Percentiles rank a stretch among this genome's conserved stretches.
phyloP scores from a whole-genome alignment of 2,888 invertebrate genomes.

The Celastrina argiolus region DNA sequence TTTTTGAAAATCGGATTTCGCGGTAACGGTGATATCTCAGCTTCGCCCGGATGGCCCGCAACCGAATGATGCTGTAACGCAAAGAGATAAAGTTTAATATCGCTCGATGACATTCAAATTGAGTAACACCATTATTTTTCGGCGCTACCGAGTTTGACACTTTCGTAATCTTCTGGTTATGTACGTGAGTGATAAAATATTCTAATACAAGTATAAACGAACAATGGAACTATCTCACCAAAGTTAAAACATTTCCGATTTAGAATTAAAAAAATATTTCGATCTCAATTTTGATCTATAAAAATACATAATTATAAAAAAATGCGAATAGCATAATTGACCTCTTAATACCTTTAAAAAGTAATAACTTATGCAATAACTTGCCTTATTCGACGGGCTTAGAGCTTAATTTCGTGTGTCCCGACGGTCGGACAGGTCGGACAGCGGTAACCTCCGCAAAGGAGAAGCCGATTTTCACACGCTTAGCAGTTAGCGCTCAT shows the following conservation, averaged over 20 bases:
- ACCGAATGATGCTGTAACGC: not conserved
- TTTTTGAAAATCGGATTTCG: not conserved
- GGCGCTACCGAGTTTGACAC: not conserved
- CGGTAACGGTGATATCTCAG: not conserved
- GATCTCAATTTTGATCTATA: not conserved
- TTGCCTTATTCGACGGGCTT: not conserved
- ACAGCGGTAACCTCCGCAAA: not conserved
- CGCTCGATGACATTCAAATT: not conserved
- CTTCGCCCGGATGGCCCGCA: not conserved
- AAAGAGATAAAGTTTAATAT: constrained; percentile 6
- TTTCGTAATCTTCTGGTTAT: not conserved
- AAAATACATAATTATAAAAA: not conserved
- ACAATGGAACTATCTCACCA: too few relatives aligned
- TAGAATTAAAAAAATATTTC: not conserved
- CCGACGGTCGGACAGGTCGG: not conserved
- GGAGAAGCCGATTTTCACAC: constrained; percentile 18
- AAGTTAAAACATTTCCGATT: too few relatives aligned
- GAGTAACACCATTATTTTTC: not conserved
- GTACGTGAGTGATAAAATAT: not conserved
- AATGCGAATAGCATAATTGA: not conserved
- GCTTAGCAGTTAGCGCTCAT: not conserved
- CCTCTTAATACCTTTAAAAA: not conserved
- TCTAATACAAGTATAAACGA: too few relatives aligned
- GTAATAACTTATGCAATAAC: not conserved
- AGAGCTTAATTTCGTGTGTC: not conserved